phyloP scores from a whole-genome alignment of 2,797 vertebrate genomes.

The Anabacerthia variegaticeps region DNA sequence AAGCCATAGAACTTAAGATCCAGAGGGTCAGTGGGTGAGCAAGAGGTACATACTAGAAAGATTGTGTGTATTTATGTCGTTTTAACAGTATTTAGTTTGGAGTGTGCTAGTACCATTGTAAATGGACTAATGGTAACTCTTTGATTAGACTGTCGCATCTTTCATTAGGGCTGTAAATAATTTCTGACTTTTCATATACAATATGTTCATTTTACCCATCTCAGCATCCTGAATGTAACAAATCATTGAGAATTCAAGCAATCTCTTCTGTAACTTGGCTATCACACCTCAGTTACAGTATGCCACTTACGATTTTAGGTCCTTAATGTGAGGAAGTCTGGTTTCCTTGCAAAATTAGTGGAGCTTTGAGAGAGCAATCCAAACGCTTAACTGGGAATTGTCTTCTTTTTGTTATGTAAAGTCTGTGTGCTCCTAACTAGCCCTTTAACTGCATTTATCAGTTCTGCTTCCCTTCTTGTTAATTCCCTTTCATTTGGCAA shows the following conservation, averaged over 20 bases:
- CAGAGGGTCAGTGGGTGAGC: neutral
- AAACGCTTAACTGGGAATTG: neutral
- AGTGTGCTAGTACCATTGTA: neutral
- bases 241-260: neutral
- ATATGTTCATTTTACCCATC: neutral
- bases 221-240: neutral
- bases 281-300: neutral
- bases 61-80: neutral
- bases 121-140: neutral
- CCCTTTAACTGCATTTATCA: neutral
- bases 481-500: neutral
- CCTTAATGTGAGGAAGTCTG: neutral
- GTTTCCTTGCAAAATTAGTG: neutral
- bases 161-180: neutral
- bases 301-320: neutral
- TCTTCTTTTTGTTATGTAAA: neutral
- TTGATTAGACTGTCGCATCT: neutral
- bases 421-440: rapidly evolving
- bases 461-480: neutral
- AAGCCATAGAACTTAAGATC: neutral
- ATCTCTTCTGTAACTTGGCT: neutral
- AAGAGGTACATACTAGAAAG: neutral
- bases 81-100: neutral
- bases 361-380: neutral
- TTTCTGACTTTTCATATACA: neutral